Base-by-base conservation (phyloP, 2,113 vertebrate genomes). In the Stegastes partitus region DNA sequence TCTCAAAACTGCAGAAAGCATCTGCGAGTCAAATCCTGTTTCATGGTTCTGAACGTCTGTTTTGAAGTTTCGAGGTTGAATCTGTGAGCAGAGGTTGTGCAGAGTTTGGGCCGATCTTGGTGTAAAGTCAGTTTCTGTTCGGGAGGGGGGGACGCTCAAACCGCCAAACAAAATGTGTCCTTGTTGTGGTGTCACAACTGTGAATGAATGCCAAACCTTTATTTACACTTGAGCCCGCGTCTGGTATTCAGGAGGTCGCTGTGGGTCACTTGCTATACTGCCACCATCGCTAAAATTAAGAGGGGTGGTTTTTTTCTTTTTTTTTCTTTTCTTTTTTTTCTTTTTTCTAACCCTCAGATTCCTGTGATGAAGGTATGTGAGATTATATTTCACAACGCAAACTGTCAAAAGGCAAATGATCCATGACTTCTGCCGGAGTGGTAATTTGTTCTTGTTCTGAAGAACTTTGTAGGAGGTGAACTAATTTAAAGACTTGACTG, bases 201-300 rank as follows among this genome's bases (percentile, higher is more conserved):
- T 80, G 70, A 85, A 83, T 84, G 71, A 90, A 90, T 86, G 54
- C 79, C 89, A 87, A 83, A 86, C 68, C 87, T 91, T 91, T 92
- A 91, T 91, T 93, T 93, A 91, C 89, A 90, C 90, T 78, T 65
- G 68, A 85, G 82, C 50, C 90, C n/a, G 11, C 21, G 83, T 89
- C 89, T 91, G 92, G 88, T 86, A 92, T 92, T 89, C 82, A 12
- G 2, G 71, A 53, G 92, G 89, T 92, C 90, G 82, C 64, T 37
- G 42, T 11, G 81, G 91, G 90, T 93, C 92, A 91, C 64, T 81
- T 63, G 72, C 79, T 84, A 80, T 45, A 23, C 81, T 82, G 77
- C 76, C 81, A 84, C 82, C 66, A 56, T 79, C 14, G 34, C 84
- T 90, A 88, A 91, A 92, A 92, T 85, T 83, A 84, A 79, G 61